phyloP scores from a whole-genome alignment of 1,140 invertebrate genomes.

The Asobara japonica region DNA sequence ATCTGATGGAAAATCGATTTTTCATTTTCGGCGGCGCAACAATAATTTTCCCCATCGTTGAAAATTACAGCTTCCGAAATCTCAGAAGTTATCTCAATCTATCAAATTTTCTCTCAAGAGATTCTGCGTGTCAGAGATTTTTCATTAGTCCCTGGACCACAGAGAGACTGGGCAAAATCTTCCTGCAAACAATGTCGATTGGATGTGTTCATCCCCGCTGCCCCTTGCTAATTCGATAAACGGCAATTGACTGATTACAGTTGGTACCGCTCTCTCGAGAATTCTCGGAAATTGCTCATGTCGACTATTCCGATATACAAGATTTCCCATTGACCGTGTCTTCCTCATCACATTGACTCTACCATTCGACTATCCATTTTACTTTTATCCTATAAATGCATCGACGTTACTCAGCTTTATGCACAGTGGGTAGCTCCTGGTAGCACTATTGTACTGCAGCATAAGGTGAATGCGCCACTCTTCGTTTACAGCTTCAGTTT shows the following conservation, averaged over 20 bases:
- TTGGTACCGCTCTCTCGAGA: background rate
- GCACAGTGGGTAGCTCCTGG: background rate
- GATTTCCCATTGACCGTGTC: background rate
- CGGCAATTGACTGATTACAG: background rate
- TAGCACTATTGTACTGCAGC: slow-evolving; percentile 19
- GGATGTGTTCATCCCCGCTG: no score
- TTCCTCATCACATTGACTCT: background rate
- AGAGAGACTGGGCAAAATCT: no score
- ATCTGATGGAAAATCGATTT: no score
- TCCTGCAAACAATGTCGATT: no score
- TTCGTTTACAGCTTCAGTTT: slow-evolving; percentile 50
- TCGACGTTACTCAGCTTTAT: slow-evolving; percentile 22
- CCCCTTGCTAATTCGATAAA: background rate
- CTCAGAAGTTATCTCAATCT: no score
- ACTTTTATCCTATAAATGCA: background rate
- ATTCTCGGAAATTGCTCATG: background rate
- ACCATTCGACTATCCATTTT: background rate
- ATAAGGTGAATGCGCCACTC: slow-evolving; percentile 34
- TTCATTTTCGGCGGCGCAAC: no score
- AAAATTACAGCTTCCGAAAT: no score
- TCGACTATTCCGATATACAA: background rate
- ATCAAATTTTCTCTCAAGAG: no score
- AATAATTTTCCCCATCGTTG: no score
- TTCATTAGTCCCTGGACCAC: no score
- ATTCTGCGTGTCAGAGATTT: no score